A percentile compares a stretch with the other conserved stretches of the same genome.
Conservation (phyloP, 2,888 invertebrate species). For the Cynaeus angustus region DNA sequence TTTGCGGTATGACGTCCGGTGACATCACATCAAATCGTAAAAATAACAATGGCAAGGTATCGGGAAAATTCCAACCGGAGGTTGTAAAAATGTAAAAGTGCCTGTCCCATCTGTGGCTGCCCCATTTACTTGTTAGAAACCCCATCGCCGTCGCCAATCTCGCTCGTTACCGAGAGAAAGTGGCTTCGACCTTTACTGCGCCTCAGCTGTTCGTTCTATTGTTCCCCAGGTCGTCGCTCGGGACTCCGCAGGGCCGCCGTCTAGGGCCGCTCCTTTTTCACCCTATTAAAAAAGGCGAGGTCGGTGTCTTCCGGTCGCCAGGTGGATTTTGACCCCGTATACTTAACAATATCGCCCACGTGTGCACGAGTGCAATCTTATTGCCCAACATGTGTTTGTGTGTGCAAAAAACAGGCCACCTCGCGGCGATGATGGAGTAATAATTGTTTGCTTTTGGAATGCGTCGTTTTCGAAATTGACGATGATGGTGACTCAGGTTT, state of each 20-base stretch:
- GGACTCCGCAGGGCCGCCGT: slow-evolving; percentile 5
- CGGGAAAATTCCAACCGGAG: too few relatives aligned
- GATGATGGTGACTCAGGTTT: slow-evolving; percentile 22
- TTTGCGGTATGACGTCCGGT: too few relatives aligned
- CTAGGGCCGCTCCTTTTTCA: slow-evolving; percentile 20
- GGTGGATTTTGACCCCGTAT: neutral
- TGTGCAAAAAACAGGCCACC: slow-evolving; percentile 33
- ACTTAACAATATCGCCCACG: slow-evolving; percentile 20
- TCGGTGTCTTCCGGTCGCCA: neutral
- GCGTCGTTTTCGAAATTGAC: slow-evolving; percentile 23
- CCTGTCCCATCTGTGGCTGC: too few relatives aligned
- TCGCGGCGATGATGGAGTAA: slow-evolving; percentile 30
- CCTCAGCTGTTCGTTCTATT: slow-evolving; percentile 11
- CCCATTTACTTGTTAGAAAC: slow-evolving; percentile 21
- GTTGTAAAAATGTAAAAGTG: too few relatives aligned
- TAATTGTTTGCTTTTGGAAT: slow-evolving; percentile 38
- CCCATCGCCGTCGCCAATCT: slow-evolving; percentile 5
- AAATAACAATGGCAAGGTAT: too few relatives aligned
- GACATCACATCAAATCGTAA: too few relatives aligned
- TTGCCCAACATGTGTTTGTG: slow-evolving; percentile 36
- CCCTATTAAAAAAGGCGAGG: slow-evolving; percentile 4
- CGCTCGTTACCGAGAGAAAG: slow-evolving; percentile 24
- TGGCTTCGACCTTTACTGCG: slow-evolving; percentile 7
- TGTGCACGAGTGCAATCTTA: slow-evolving; percentile 16
- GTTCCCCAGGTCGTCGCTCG: neutral